Evolutionary conservation across 2,797 vertebrate species (phyloP).

Genomic region (Novumbra hubbsi): DNA sequence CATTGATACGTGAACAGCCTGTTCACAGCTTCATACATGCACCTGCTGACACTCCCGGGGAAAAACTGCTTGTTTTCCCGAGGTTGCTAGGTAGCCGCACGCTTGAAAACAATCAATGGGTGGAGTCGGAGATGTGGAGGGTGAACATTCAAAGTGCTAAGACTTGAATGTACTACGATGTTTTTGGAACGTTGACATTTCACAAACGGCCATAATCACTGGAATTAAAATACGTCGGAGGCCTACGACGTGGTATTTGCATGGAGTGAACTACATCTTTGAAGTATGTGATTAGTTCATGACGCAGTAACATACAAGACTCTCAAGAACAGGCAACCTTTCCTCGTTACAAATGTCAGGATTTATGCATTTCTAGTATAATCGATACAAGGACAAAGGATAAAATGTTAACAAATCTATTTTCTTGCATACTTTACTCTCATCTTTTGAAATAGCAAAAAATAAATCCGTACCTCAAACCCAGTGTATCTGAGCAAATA

Average conservation of each 20-base stretch:
- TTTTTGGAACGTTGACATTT: not conserved
- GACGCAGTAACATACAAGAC: not conserved
- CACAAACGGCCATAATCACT: not conserved
- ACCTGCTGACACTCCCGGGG: not conserved
- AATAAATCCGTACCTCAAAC: not conserved
- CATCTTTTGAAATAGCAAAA: not conserved
- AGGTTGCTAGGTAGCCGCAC: conserved; percentile 2
- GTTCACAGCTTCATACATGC: not conserved
- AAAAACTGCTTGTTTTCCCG: not conserved
- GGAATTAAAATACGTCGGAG: not conserved
- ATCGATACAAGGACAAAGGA: not conserved
- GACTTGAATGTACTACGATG: not conserved
- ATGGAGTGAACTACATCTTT: not conserved
- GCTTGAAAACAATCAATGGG: not conserved
- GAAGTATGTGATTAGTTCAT: not conserved
- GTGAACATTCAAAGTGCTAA: not conserved
- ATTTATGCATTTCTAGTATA: not conserved
- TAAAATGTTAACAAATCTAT: too few relatives aligned
- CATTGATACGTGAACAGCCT: not conserved
- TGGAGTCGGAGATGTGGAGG: not conserved
- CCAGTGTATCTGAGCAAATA: not conserved
- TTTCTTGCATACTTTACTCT: too few relatives aligned
- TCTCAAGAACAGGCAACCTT: not conserved
- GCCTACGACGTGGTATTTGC: too few relatives aligned
- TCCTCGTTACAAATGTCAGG: not conserved